These are phyloP conservation scores for Serinus canaria DNA, from an alignment of 2,113 vertebrate genomes.

Conservation along the genomic window DNA sequence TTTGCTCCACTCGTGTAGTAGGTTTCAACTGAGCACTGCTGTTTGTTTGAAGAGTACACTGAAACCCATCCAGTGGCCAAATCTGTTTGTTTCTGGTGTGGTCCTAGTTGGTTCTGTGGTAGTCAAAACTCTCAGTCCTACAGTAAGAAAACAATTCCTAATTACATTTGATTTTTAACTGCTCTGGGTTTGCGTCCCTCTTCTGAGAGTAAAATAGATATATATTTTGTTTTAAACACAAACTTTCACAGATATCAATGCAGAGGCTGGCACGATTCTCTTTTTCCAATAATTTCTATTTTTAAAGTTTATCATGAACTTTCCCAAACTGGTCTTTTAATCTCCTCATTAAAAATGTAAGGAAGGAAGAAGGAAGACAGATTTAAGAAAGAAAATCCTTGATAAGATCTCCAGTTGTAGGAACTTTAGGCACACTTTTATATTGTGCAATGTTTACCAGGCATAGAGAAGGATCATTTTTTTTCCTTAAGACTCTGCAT, in stretches of 20 bases:
- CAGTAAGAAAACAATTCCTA: neutral
- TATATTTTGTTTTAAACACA: neutral
- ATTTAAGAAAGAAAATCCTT: neutral
- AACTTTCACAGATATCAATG: neutral
- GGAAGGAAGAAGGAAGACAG: neutral
- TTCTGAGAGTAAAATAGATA: neutral
- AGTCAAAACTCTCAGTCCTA: neutral
- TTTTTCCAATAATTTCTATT: neutral
- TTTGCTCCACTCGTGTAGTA: neutral
- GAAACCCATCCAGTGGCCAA: neutral
- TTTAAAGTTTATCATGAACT: neutral
- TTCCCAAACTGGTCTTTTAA: neutral
- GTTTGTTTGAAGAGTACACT: neutral
- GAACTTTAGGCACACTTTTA: neutral
- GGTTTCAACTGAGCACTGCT: neutral
- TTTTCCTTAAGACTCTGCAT: neutral
- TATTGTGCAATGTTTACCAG: neutral
- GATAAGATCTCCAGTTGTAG: neutral
- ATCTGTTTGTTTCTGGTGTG: neutral
- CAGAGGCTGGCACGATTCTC: neutral
- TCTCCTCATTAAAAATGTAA: neutral
- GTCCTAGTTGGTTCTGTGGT: neutral
- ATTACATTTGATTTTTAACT: rapidly evolving
- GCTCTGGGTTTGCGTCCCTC: neutral
- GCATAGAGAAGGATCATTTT: neutral